A percentile compares a stretch with the other conserved stretches of the same genome.
phyloP scores from a whole-genome alignment of 2,113 vertebrate species.

The Sterna hirundo region DNA sequence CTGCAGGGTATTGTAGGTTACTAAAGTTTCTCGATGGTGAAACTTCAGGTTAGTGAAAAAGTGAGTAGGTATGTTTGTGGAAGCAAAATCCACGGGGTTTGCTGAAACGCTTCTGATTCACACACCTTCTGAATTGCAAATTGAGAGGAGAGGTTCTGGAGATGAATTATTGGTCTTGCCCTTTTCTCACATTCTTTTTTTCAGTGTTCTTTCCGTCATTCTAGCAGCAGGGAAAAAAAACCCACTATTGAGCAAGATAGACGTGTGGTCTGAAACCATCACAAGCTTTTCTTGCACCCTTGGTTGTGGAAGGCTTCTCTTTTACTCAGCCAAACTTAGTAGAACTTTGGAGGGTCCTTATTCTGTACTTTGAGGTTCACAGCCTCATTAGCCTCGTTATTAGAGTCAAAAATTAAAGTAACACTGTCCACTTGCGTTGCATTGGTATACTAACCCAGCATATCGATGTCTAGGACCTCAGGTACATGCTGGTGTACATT shows the following conservation, averaged over 20 bases:
- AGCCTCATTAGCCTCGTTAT: not conserved
- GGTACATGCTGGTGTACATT: not conserved
- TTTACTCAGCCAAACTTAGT: not conserved
- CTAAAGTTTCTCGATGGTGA: not conserved
- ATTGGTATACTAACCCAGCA: rapidly evolving
- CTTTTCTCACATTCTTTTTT: not conserved
- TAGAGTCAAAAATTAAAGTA: not conserved
- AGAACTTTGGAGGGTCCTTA: not conserved
- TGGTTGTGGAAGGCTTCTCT: not conserved
- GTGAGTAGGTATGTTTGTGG: not conserved
- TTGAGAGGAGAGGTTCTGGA: not conserved
- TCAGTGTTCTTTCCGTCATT: not conserved
- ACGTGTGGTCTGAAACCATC: not conserved
- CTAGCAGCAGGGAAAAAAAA: not conserved
- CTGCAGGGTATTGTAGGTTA: not conserved
- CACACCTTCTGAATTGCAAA: not conserved
- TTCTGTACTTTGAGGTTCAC: not conserved
- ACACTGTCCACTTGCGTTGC: not conserved
- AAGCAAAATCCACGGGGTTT: not conserved
- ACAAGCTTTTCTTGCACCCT: not conserved
- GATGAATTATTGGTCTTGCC: not conserved
- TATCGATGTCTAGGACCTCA: not conserved
- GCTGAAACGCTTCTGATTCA: not conserved
- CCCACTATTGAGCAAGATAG: not conserved
- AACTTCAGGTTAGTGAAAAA: not conserved